Conservation (phyloP, 2,113 vertebrate species). For the Psittacus erithacus region DNA sequence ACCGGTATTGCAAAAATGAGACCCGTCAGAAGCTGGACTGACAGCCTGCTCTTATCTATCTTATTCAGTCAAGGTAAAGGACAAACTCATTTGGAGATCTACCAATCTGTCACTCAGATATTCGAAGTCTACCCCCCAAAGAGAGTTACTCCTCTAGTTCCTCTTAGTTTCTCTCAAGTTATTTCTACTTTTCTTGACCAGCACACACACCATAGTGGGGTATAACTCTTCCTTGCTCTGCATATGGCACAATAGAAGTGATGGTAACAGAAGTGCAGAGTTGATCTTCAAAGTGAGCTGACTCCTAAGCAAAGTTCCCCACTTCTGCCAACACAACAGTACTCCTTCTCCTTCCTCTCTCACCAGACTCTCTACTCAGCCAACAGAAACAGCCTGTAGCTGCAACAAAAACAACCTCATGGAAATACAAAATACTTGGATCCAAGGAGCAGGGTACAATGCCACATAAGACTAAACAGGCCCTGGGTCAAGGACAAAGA, state of each 20-base stretch:
- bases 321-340: background rate
- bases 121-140: background rate
- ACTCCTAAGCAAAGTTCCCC: background rate
- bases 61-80: background rate
- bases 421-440: background rate
- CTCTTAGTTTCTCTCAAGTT: background rate
- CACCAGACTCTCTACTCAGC: background rate
- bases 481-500: background rate
- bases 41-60: background rate
- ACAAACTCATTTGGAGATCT: background rate
- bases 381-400: background rate
- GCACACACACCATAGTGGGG: background rate
- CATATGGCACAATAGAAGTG: background rate
- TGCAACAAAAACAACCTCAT: background rate
- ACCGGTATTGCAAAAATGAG: background rate
- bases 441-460: background rate
- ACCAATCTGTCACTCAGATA: background rate
- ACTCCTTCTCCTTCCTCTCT: background rate
- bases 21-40: background rate
- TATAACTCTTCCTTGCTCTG: background rate
- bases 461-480: rapidly evolving
- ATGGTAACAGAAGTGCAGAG: background rate
- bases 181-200: background rate
- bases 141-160: background rate
- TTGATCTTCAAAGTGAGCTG: background rate